phyloP scores from a whole-genome alignment of 2,888 invertebrate species.

The Scaptomyza reducta region DNA sequence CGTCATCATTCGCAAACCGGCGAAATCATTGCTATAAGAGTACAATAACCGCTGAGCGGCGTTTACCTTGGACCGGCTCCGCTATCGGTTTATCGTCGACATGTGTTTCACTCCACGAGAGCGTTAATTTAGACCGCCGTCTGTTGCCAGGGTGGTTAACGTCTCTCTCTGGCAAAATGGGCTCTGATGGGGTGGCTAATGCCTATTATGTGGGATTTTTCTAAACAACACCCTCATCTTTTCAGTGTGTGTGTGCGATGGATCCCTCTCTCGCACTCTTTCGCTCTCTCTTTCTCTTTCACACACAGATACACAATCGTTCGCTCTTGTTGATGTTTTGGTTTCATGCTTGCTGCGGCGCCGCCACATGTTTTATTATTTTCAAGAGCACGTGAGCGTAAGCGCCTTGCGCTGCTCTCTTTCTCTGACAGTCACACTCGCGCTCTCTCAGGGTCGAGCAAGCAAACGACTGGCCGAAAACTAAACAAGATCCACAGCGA shows the following conservation, averaged over 20 bases:
- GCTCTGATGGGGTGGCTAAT: constrained; percentile 49
- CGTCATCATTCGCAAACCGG: constrained; percentile 16
- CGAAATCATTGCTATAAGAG: constrained; percentile 59
- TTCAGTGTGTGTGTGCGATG: constrained; percentile 4
- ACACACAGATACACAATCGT: not conserved
- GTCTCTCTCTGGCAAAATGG: constrained; percentile 37
- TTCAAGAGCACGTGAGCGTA: constrained; percentile 62
- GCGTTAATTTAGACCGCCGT: constrained; percentile 10
- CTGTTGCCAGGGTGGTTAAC: constrained; percentile 46
- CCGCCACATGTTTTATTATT: constrained; percentile 51
- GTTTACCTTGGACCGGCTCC: constrained; percentile 45
- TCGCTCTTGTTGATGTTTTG: constrained; percentile 56
- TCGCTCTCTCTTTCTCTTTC: constrained; percentile 3
- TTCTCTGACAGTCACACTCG: constrained; percentile 8
- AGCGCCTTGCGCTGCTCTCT: constrained; percentile 16
- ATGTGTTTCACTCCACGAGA: constrained; percentile 47
- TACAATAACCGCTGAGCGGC: constrained; percentile 62
- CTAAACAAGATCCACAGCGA: constrained; percentile 83
- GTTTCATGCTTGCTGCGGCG: constrained; percentile 25
- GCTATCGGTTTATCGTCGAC: constrained; percentile 32
- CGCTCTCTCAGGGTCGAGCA: constrained; percentile 51
- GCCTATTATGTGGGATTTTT: constrained; percentile 10
- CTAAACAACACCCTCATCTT: constrained; percentile 47
- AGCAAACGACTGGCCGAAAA: constrained; percentile 56
- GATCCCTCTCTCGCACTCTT: constrained; percentile 24